These are phyloP conservation scores for Delia radicum DNA, from an alignment of 1,140 invertebrate species.

Conservation along the genomic window DNA sequence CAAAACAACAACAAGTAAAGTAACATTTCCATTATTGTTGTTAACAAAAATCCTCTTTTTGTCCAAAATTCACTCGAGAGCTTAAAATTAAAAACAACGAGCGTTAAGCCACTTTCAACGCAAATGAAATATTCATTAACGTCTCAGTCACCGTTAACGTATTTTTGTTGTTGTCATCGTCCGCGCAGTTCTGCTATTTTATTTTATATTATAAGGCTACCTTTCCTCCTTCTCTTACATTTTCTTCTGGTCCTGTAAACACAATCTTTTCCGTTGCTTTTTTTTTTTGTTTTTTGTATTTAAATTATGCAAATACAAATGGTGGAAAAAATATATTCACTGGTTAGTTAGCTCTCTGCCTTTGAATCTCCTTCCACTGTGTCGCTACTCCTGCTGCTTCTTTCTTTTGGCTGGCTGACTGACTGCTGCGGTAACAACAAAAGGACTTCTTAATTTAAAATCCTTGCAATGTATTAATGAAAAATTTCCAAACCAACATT, in stretches of 20 bases:
- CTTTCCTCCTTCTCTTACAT: not conserved
- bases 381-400: not conserved
- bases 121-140: conserved; percentile 31
- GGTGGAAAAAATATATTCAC: not conserved
- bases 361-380: not conserved
- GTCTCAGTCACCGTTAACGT: not conserved
- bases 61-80: conserved; percentile 27
- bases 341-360: too few relatives aligned
- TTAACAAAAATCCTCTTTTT: conserved; percentile 24
- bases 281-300: not conserved
- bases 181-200: not conserved
- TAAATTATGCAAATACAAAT: conserved; percentile 6
- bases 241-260: not conserved
- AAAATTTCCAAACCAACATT: not conserved
- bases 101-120: conserved; percentile 1
- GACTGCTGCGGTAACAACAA: not conserved
- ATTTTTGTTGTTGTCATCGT: not conserved
- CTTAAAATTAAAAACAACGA: conserved; percentile 21
- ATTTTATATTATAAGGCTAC: not conserved
- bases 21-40: conserved; percentile 4
- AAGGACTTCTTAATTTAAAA: conserved; percentile 20
- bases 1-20: conserved; percentile 4
- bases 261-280: conserved; percentile 1
- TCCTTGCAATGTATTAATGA: conserved; percentile 9
- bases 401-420: not conserved